Percentiles rank a stretch among this genome's conserved stretches.
These are phyloP conservation scores for Pantelozetes paolii DNA, from an alignment of 2,888 invertebrate genomes.

Conservation along the genomic window DNA sequence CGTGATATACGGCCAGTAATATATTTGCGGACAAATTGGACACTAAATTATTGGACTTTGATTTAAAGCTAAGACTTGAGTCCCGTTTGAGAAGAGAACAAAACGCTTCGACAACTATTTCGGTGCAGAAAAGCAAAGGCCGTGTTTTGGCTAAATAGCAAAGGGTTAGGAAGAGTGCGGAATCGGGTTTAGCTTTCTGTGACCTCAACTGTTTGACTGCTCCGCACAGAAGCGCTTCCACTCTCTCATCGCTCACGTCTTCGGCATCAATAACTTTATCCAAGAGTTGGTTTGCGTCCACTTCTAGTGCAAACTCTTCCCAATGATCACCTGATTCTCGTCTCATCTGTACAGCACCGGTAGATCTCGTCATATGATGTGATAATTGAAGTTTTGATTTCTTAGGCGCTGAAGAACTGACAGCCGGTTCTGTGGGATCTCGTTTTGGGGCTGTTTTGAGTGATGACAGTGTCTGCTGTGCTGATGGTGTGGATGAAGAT, in stretches of 20 bases:
- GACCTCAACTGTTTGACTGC: conserved; percentile 73
- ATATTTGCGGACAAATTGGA: conserved; percentile 79
- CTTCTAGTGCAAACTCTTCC: conserved; percentile 51
- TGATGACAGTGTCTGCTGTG: conserved; percentile 20
- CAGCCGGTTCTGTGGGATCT: neutral
- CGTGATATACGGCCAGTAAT: conserved; percentile 70
- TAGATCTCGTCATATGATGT: conserved; percentile 26
- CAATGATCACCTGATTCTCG: conserved; percentile 30
- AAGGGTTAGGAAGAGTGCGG: conserved; percentile 69
- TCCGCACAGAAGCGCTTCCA: conserved; percentile 76
- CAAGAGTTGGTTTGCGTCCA: conserved; percentile 73
- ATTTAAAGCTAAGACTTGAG: conserved; percentile 60
- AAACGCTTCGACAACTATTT: conserved; percentile 60
- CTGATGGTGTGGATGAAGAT: conserved; percentile 1
- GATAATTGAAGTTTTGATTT: conserved; percentile 24
- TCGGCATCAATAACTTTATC: conserved; percentile 69
- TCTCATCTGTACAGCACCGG: neutral
- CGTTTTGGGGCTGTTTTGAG: neutral
- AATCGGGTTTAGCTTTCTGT: conserved; percentile 77
- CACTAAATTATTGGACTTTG: conserved; percentile 72
- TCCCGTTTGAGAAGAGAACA: conserved; percentile 77
- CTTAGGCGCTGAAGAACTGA: neutral
- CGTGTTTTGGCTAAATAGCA: conserved; percentile 74
- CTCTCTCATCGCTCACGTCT: conserved; percentile 68
- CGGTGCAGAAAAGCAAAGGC: conserved; percentile 59